Base-by-base conservation (phyloP, 2,113 vertebrate species). In the Chinchilla lanigera region DNA sequence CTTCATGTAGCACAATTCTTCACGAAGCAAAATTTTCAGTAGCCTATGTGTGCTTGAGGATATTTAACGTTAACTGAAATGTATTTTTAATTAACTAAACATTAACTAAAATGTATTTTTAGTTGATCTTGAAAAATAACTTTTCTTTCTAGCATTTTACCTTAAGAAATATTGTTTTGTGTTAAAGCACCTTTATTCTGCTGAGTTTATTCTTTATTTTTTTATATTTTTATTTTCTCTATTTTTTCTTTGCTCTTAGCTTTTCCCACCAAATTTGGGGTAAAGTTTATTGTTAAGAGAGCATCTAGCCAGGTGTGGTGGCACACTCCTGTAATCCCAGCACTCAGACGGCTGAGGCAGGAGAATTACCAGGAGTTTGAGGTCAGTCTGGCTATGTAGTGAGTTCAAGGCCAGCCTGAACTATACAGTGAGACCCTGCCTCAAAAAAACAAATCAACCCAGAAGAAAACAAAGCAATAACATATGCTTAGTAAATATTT, bases 131-230 rank as follows among this genome's bases (percentile, higher is more conserved):
- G n/a, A 41, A 22, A 71, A 38, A 38, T 41, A 41, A 83, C 9
- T 73, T 71, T 60, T 17, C 17, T 38, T 14, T 73, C 38, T 84
- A 63, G 2, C 71, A 17, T 87, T 80, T 41, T 50, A 90, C 56
- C 52, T 83, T 71, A 58, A 84, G 20, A 93, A 95, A 88, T 85
- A 35, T 35, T 96, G 10, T 13, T 93, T 84, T 84, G 61, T 88
- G 54, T 88, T 71, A 30, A 90, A 90, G 33, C 9, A 92, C 8
- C 4, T 95, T 90, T 87, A 86, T 87, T 52, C 26, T 41, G 16
- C 60, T 78, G 60, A 14, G 5, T 35, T 41, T 81, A 84, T 56
- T 82, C n/a, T 89, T 81, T 60, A 54, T 75, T 78, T 10, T 10
- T 38, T 71, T 22, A 38, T n/a, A n/a, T 35, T 67, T 35, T 67